Base-by-base conservation (phyloP, 2,113 vertebrate genomes). In the Lates calcarifer region DNA sequence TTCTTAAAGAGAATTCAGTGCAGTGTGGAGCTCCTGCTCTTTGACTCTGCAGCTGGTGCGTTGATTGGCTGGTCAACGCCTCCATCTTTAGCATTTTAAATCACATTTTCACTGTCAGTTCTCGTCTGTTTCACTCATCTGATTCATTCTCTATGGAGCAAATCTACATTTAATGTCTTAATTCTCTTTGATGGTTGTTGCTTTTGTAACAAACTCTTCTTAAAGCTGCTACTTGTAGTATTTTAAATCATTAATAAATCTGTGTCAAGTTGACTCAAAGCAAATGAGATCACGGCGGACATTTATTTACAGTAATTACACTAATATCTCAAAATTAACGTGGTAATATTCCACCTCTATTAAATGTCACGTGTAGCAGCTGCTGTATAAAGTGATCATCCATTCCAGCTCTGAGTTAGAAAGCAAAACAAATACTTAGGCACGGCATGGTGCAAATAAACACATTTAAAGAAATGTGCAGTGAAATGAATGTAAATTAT, bases 401-500 rank as follows among this genome's bases (percentile, higher is more conserved):
- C 55, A 76, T 57, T 70, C 28, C 85, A 81, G 82, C 79, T 88
- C 75, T 39, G 81, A 86, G 71, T 68, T 22, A 65, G n/a, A 71
- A 61, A 81, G 26, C 28, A 49, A 77, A 78, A 75, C 18, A 65
- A 64, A 60, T 3, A 49, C 57, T 65, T 5, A 91, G 91, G 91
- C 89, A 92, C 83, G 10, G 10, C 75, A n/a, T 9, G 79, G 78
- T 79, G 83, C 85, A 76, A 81, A 90, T 66, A 43, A 75, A 83
- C 5, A 86, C n/a, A 37, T 82, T 67, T 63, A 70, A 81, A 83
- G 39, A 70, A 72, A 79, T 60, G 65, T 81, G 76, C 79, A 24
- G 63, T 74, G 84, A 51, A 51, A 74, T 81, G 37, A 89, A 84
- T 87, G 85, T 74, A 73, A 91, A 84, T 91, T 86, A 90, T 90